Conservation (phyloP, 2,113 vertebrate genomes). For the Trogon surrucura region DNA sequence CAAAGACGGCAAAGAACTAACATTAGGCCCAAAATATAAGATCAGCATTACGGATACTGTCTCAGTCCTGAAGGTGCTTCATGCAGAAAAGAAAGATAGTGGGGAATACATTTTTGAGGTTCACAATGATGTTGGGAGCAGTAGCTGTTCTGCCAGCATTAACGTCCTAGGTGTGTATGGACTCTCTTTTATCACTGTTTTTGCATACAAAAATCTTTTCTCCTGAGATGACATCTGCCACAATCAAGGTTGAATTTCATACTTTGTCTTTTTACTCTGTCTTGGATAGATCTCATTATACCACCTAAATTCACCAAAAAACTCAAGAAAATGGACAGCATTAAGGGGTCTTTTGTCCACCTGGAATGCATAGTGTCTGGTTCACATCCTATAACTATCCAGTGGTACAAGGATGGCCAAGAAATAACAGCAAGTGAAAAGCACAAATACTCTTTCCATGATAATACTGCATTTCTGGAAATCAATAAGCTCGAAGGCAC, state of each 20-base stretch:
- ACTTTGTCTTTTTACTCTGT: constrained; percentile 52
- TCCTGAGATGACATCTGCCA: background rate
- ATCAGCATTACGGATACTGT: constrained; percentile 87
- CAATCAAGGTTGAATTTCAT: background rate
- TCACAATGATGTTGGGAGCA: constrained; percentile 92
- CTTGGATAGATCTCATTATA: constrained; percentile 92
- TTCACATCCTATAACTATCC: constrained; percentile 91
- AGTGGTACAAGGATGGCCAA: constrained; percentile 93
- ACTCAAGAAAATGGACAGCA: constrained; percentile 92
- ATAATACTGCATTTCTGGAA: constrained; percentile 94
- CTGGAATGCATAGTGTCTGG: constrained; percentile 95
- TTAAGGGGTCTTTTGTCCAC: constrained; percentile 94
- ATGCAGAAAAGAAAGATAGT: constrained; percentile 88
- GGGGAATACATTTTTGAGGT: constrained; percentile 93
- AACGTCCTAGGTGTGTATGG: constrained; percentile 89
- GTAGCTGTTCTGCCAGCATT: constrained; percentile 88
- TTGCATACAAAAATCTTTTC: background rate
- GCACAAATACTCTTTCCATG: constrained; percentile 94
- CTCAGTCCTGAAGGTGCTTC: constrained; percentile 89
- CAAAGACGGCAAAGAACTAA: constrained; percentile 88
- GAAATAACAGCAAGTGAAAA: constrained; percentile 88
- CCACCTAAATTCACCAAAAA: constrained; percentile 96
- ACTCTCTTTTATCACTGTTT: background rate
- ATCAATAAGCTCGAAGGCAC: constrained; percentile 87
- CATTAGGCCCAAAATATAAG: constrained; percentile 88